Evolutionary conservation across 2,888 invertebrate species (phyloP), one percentile per base, ranked within the genome.

Genomic region (Caradrina kadenii): DNA sequence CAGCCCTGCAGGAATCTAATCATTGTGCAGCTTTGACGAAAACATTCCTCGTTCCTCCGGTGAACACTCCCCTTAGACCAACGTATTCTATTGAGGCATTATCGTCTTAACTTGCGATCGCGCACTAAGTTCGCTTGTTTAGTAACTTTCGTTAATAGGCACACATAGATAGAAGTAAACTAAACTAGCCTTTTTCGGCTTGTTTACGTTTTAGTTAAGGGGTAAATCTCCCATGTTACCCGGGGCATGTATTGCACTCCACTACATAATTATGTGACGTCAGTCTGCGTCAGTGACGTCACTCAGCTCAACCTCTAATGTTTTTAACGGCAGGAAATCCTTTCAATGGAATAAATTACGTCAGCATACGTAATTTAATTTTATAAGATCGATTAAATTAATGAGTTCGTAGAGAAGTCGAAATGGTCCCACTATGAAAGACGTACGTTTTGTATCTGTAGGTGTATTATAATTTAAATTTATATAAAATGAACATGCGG

Each of bases 231-330:
- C 13, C 10, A 0, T 13, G 39, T 39, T 39, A 2, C 11, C 39
- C 1, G 17, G 13, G 11, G 10, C 39, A 42, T 0, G 22, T 49
- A 48, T 48, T 42, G 45, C 21, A 42, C 35, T 11, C 8, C 13
- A 26, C 19, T 55, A 31, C 19, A 21, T 19, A n/a, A n/a, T n/a
- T n/a, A 26, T 26, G 39, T 11, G 7, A 22, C 17, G 48, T n/a
- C 31, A n/a, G n/a, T 50, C 35, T 7, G 42, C 13, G 39, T n/a
- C 42, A 15, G n/a, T 54, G 49, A 56, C 49, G 11, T 64, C 64
- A 62, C 21, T 58, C n/a, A 35, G 15, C 21, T 58, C n/a, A 35
- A 21, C 21, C 26, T 45, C 21, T 49, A 42, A 76, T 45, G 70
- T 8, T 0, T 13, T 39, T 8, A 39, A 17, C 17, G 45, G 13